Percentiles rank a stretch among this genome's conserved stretches.
Conservation (phyloP, 2,113 vertebrate species). For the Tachysurus vachellii region DNA sequence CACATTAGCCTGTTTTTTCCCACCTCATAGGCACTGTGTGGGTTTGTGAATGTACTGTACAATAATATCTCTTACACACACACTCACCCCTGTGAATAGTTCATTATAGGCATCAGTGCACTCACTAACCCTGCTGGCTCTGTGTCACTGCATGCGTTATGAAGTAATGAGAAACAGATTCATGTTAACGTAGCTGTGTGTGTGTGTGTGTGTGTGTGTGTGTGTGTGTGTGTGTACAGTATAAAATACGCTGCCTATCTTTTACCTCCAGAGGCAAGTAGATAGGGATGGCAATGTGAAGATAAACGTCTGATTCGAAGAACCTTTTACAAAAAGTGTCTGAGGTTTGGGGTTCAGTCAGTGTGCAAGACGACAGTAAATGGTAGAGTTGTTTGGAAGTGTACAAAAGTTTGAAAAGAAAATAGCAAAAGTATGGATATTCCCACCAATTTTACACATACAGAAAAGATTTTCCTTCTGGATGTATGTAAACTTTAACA, state of each 20-base stretch:
- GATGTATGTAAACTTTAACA: background rate
- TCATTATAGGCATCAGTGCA: constrained; percentile 1
- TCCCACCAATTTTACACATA: background rate
- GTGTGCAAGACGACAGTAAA: background rate
- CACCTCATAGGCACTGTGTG: background rate
- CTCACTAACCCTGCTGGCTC: background rate
- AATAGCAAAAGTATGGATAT: background rate
- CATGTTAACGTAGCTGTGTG: background rate
- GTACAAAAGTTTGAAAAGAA: background rate
- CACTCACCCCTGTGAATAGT: background rate
- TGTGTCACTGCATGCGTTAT: background rate
- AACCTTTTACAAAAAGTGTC: background rate
- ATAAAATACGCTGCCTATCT: background rate
- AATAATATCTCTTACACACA: background rate
- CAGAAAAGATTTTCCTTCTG: background rate
- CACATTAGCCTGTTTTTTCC: background rate
- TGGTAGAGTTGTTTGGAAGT: background rate
- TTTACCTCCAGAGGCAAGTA: background rate
- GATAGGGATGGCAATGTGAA: background rate
- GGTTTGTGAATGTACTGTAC: background rate
- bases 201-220: background rate
- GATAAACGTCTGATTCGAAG: background rate
- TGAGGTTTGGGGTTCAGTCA: background rate
- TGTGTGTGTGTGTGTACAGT: background rate
- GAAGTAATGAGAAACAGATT: constrained; percentile 14